Evolutionary conservation across 1,140 invertebrate species (phyloP).

Genomic region (Propsilocerus akamusi): DNA sequence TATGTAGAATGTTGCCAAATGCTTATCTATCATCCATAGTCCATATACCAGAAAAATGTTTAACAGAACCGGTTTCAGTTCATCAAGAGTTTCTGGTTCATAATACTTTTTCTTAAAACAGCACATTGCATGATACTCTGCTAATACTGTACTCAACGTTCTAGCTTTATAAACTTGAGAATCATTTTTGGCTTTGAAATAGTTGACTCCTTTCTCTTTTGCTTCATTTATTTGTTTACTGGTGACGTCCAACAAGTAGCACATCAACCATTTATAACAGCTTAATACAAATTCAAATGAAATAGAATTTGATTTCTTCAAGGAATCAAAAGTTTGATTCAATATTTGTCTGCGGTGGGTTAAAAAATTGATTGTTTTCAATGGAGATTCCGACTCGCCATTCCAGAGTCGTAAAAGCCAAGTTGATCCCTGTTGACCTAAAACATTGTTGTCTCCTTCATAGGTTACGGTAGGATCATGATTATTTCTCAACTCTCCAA

Average conservation of each 20-base stretch:
- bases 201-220: slow-evolving; percentile 32
- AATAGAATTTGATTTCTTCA: slow-evolving; percentile 29
- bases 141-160: slow-evolving; percentile 56
- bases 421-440: slow-evolving; percentile 87
- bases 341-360: slow-evolving; percentile 29
- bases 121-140: slow-evolving; percentile 42
- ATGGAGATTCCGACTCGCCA: slow-evolving; percentile 33
- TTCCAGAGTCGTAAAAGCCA: slow-evolving; percentile 56
- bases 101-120: slow-evolving; percentile 34
- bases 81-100: slow-evolving; percentile 23
- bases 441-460: slow-evolving; percentile 91
- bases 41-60: slow-evolving; percentile 53
- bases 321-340: slow-evolving; percentile 29
- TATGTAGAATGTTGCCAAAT: slow-evolving; percentile 56
- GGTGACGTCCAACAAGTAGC: slow-evolving; percentile 54
- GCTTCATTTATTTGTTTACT: slow-evolving; percentile 37
- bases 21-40: slow-evolving; percentile 49
- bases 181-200: slow-evolving; percentile 58
- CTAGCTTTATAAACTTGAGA: slow-evolving; percentile 65
- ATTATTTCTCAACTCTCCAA: slow-evolving; percentile 69
- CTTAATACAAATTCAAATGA: slow-evolving; percentile 45
- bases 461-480: slow-evolving; percentile 88
- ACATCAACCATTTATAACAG: slow-evolving; percentile 69
- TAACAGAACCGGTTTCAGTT: slow-evolving; percentile 34
- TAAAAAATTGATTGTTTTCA: slow-evolving; percentile 43